Conservation (phyloP, 2,113 vertebrate species). For the Corydoras sp. region DNA sequence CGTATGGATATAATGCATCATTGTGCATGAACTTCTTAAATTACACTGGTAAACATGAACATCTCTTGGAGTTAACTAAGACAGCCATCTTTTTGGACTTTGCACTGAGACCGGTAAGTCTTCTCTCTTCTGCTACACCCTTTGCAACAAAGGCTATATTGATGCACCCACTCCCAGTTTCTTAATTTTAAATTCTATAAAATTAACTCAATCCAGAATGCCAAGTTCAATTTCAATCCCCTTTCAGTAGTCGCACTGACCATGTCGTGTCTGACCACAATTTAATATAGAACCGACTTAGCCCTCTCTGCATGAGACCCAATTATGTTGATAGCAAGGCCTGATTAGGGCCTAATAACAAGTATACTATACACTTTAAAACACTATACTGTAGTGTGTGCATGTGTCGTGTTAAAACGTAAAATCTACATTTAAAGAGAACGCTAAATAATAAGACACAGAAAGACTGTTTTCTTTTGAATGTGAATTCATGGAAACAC, state of each 20-base stretch:
- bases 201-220: slow-evolving; percentile 18
- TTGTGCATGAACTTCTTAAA: background rate
- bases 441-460: too few relatives aligned
- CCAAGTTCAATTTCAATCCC: slow-evolving; percentile 20
- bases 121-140: slow-evolving; percentile 15
- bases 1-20: background rate
- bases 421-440: too few relatives aligned
- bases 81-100: slow-evolving; percentile 16
- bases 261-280: slow-evolving; percentile 23
- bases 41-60: slow-evolving; percentile 2
- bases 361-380: background rate
- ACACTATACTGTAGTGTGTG: background rate
- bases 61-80: slow-evolving; percentile 28
- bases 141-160: slow-evolving; percentile 42
- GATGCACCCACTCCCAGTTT: slow-evolving; percentile 30
- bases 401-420: too few relatives aligned
- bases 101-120: slow-evolving; percentile 21
- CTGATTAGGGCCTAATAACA: slow-evolving; percentile 22
- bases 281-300: slow-evolving; percentile 19
- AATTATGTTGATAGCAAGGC: slow-evolving; percentile 24
- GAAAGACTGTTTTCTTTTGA: too few relatives aligned
- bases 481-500: too few relatives aligned
- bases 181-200: slow-evolving; percentile 24
- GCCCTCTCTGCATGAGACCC: slow-evolving; percentile 25
- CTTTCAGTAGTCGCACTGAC: slow-evolving; percentile 5